These are phyloP conservation scores for Iselma pallidipennis DNA, from an alignment of 2,888 invertebrate genomes.

Conservation along the genomic window DNA sequence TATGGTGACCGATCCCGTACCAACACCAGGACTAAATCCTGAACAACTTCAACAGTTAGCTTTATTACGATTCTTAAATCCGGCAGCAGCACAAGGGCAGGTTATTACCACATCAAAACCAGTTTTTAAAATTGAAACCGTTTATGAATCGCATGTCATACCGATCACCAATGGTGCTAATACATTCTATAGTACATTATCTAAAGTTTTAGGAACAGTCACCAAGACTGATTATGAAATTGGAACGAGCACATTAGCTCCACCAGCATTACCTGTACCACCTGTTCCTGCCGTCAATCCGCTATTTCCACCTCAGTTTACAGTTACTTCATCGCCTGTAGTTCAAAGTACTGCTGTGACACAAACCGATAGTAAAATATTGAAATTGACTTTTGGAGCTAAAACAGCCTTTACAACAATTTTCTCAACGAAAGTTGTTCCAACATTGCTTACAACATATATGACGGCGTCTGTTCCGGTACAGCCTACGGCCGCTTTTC, in stretches of 20 bases:
- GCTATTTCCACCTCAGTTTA: slow-evolving; percentile 69
- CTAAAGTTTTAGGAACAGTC: slow-evolving; percentile 74
- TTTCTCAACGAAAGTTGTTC: slow-evolving; percentile 80
- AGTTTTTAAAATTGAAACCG: slow-evolving; percentile 73
- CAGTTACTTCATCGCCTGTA: slow-evolving; percentile 79
- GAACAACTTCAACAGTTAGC: slow-evolving; percentile 78
- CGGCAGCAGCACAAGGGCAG: slow-evolving; percentile 65
- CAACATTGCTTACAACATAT: slow-evolving; percentile 81
- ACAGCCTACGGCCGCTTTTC: slow-evolving; percentile 69
- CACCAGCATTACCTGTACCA: slow-evolving; percentile 55
- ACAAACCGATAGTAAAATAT: slow-evolving; percentile 77
- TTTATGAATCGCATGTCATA: slow-evolving; percentile 82
- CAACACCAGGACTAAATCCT: slow-evolving; percentile 63
- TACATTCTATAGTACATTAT: slow-evolving; percentile 77
- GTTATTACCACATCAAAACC: slow-evolving; percentile 80
- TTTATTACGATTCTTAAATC: slow-evolving; percentile 71
- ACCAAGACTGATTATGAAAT: slow-evolving; percentile 80
- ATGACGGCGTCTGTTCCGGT: slow-evolving; percentile 74
- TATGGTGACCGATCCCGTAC: slow-evolving; percentile 34
- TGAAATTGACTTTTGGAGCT: slow-evolving; percentile 89
- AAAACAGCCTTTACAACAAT: slow-evolving; percentile 87
- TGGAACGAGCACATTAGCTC: slow-evolving; percentile 72
- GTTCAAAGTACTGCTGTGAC: slow-evolving; percentile 78
- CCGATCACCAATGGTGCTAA: slow-evolving; percentile 76
- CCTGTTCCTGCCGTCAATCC: slow-evolving; percentile 56